Base-by-base conservation (phyloP, 1,140 invertebrate genomes). In the Galleria mellonella region DNA sequence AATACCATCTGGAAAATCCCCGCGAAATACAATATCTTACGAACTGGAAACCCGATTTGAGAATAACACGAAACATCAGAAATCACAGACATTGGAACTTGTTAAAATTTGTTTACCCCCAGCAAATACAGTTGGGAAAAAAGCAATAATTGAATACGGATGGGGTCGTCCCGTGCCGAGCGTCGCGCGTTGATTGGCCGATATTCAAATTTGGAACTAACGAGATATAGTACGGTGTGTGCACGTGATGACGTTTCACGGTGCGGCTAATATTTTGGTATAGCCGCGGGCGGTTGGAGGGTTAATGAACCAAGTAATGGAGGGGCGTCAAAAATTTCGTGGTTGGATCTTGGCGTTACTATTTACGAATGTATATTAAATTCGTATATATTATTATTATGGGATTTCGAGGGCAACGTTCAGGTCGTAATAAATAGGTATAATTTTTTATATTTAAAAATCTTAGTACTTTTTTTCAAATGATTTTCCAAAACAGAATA, bases 161-260 rank as follows among this genome's bases (percentile, higher is more conserved):
- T 29, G 44, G 41, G 44, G 38, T 32, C 30, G 45, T 30, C 17
- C 23, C 45, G 38, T 12, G 15, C 23, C 31, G 15, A 11, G 32
- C 37, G 39, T 32, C 37, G 45, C 9, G 38, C 45, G 45, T 66
- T 73, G 64, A 74, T 74, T 77, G 74, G 74, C 74, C 62, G 67
- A 72, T 73, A 74, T 77, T 72, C 71, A 72, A 72, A 74, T 74
- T 74, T 69, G 41, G 33, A 43, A 50, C 41, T 68, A 76, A 72
- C 55, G 39, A 70, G 61, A 63, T 73, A 45, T 57, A 43, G 32
- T 49, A 59, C 62, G 66, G 52, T 50, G 58, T 54, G 56, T 62
- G 60, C 56, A 48, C 54, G 35, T 70, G 62, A 72, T 57, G 57
- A 64, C 60, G 63, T 71, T 72, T 68, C 42, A 59, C 59, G 61